These are phyloP conservation scores for Stomatorhinus ivindoensis DNA, from an alignment of 2,113 vertebrate species.

Conservation along the genomic window DNA sequence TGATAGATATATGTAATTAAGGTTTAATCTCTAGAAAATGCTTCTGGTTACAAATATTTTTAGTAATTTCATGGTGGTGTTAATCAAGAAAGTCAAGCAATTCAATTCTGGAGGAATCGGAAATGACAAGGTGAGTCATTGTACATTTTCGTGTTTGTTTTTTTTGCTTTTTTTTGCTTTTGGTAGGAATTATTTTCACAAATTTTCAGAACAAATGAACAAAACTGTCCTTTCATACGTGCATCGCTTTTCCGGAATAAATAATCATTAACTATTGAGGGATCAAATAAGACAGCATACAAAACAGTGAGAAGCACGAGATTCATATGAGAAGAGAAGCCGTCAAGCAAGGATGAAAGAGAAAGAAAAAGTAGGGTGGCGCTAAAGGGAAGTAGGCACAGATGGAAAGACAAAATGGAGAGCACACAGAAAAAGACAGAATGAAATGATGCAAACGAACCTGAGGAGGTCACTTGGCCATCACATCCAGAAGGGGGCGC, in stretches of 20 bases:
- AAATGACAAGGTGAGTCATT: background rate
- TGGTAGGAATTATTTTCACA: background rate
- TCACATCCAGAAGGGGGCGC: background rate
- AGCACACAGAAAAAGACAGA: background rate
- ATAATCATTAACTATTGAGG: background rate
- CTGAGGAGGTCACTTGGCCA: background rate
- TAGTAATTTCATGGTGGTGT: background rate
- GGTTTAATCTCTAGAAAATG: background rate
- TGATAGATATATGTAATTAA: background rate
- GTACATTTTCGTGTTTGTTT: background rate
- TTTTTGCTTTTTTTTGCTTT: background rate
- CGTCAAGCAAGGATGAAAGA: background rate
- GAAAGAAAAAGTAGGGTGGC: background rate
- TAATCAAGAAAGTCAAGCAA: background rate
- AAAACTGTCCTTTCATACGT: background rate
- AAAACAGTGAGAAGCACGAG: background rate
- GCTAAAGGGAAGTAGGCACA: background rate
- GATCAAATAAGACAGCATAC: background rate
- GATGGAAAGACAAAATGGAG: background rate
- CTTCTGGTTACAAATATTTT: background rate
- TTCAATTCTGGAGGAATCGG: background rate
- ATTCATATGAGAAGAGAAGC: background rate
- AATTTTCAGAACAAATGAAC: background rate
- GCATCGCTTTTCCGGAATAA: background rate
- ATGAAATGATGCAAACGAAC: background rate